A percentile compares a stretch with the other conserved stretches of the same genome.
phyloP scores from a whole-genome alignment of 2,797 vertebrate genomes.

The Corythornis leucogaster region DNA sequence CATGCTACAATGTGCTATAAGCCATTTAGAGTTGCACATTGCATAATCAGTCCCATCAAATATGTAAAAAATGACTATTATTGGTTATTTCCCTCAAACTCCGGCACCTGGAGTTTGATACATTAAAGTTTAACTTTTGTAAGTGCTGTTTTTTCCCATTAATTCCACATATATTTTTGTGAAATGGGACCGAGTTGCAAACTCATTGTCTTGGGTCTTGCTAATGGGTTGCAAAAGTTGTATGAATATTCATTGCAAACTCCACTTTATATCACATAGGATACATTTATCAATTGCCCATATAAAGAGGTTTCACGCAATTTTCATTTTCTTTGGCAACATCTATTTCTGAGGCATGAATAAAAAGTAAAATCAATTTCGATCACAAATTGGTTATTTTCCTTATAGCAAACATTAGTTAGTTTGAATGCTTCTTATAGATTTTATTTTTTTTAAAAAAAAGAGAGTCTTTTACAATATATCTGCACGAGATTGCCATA shows the following conservation, averaged over 20 bases:
- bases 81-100: conserved; percentile 85
- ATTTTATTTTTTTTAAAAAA: conserved; percentile 52
- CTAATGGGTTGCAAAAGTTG: conserved; percentile 72
- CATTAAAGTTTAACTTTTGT: conserved; percentile 83
- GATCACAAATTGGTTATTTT: conserved; percentile 63
- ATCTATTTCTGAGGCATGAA: conserved; percentile 62
- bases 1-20: conserved; percentile 88
- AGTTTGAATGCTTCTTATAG: conserved; percentile 54
- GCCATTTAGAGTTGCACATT: conserved; percentile 88
- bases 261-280: conserved; percentile 66
- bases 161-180: conserved; percentile 72
- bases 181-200: conserved; percentile 67
- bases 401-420: conserved; percentile 66
- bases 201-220: conserved; percentile 77
- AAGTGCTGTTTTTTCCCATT: conserved; percentile 70
- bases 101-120: conserved; percentile 85
- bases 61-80: conserved; percentile 88
- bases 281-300: conserved; percentile 73
- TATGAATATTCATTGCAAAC: conserved; percentile 81
- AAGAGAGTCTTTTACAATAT: conserved; percentile 42
- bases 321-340: conserved; percentile 71
- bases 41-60: conserved; percentile 89
- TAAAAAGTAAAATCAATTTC: conserved; percentile 66
- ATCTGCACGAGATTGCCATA: conserved; percentile 3
- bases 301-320: conserved; percentile 46